phyloP scores from a whole-genome alignment of 2,888 invertebrate species.

The Coecobrya sp. region DNA sequence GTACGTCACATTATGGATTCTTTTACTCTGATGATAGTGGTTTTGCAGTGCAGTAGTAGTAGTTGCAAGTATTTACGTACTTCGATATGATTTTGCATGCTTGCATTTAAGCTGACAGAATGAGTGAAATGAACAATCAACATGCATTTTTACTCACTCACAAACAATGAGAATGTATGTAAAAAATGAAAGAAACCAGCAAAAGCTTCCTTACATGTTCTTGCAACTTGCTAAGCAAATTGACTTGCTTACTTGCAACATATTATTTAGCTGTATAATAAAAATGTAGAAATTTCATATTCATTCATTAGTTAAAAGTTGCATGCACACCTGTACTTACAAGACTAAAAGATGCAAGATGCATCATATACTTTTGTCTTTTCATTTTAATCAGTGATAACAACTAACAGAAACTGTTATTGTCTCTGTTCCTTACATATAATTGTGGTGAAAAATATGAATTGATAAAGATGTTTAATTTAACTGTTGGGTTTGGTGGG shows the following conservation, averaged over 20 bases:
- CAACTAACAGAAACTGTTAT: not conserved
- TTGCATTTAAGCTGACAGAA: not conserved
- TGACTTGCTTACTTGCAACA: not conserved
- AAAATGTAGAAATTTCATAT: not conserved
- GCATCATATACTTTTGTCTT: not conserved
- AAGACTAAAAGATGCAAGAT: not conserved
- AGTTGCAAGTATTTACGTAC: not conserved
- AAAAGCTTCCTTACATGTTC: not conserved
- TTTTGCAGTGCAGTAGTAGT: constrained; percentile 14
- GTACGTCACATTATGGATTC: not conserved
- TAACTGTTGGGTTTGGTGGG: not conserved
- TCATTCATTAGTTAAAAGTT: constrained; percentile 3
- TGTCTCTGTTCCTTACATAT: not conserved
- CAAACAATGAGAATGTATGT: no score
- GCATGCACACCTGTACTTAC: not conserved
- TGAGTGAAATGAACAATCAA: constrained; percentile 43
- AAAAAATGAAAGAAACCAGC: constrained; percentile 15
- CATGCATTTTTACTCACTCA: constrained; percentile 2
- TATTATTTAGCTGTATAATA: no score
- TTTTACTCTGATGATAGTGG: not conserved
- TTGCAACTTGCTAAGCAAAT: not conserved
- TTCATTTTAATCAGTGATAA: not conserved
- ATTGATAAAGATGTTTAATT: not conserved
- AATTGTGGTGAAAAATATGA: not conserved
- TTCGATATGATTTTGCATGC: constrained; percentile 1